These are phyloP conservation scores for Ageneiosus marmoratus DNA, from an alignment of 2,113 vertebrate genomes.

Conservation along the genomic window DNA sequence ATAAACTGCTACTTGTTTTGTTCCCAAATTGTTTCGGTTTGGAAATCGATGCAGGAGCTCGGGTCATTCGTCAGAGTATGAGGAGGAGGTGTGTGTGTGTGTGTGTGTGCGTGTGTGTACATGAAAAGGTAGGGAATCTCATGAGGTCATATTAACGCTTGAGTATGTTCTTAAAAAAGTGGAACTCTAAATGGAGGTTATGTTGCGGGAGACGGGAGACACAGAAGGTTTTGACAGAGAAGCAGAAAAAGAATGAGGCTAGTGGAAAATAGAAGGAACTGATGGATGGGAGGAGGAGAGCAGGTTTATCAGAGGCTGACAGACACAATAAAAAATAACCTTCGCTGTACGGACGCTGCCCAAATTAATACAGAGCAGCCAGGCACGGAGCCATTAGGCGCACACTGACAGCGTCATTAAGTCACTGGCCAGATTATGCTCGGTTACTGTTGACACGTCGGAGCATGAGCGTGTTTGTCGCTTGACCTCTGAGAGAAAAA, in stretches of 20 bases:
- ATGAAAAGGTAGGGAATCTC: slow-evolving; percentile 50
- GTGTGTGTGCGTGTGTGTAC: not conserved
- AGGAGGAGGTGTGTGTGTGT: slow-evolving; percentile 55
- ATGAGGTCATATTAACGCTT: slow-evolving; percentile 68
- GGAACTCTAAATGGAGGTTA: slow-evolving; percentile 16
- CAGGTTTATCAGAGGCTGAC: slow-evolving; percentile 75
- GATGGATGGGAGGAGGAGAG: slow-evolving; percentile 67
- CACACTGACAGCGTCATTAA: slow-evolving; percentile 73
- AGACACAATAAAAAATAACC: slow-evolving; percentile 80
- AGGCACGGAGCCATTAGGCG: slow-evolving; percentile 72
- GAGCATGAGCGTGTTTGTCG: slow-evolving; percentile 57
- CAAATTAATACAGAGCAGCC: slow-evolving; percentile 76
- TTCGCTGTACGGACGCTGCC: slow-evolving; percentile 65
- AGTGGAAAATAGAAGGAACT: slow-evolving; percentile 51
- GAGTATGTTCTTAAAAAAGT: slow-evolving; percentile 23
- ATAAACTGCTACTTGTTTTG: slow-evolving; percentile 83
- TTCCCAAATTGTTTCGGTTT: slow-evolving; percentile 83
- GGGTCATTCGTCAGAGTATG: slow-evolving; percentile 76
- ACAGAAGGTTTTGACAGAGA: slow-evolving; percentile 26
- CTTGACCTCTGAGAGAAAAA: slow-evolving; percentile 62
- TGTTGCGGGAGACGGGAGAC: slow-evolving; percentile 32
- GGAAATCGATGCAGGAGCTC: slow-evolving; percentile 76
- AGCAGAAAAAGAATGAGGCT: slow-evolving; percentile 48
- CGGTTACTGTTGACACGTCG: slow-evolving; percentile 68
- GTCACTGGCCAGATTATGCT: slow-evolving; percentile 71